A percentile compares a stretch with the other conserved stretches of the same genome.
phyloP scores from a whole-genome alignment of 2,113 vertebrate genomes.

The Spea bombifrons region DNA sequence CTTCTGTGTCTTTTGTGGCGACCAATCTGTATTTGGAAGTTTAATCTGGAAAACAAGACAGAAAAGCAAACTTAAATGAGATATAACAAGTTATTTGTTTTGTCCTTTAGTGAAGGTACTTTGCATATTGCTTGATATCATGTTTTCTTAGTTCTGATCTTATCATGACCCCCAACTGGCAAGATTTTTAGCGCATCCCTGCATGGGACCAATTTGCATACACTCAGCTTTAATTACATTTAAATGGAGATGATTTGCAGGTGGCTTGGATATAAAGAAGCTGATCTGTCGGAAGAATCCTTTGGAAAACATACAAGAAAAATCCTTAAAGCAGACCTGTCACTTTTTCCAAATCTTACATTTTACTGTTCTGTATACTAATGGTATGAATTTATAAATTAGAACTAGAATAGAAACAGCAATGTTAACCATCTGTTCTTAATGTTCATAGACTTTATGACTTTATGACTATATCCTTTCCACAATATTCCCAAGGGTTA shows the following conservation, averaged over 20 bases:
- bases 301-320: constrained; percentile 16
- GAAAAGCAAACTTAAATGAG: constrained; percentile 9
- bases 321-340: constrained; percentile 11
- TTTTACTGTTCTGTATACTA: not conserved
- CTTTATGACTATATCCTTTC: no score
- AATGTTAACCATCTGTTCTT: no score
- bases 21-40: constrained; percentile 82
- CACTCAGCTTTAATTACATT: constrained; percentile 48
- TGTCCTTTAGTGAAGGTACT: not conserved
- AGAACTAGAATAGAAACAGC: no score
- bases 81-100: not conserved
- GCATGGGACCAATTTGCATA: constrained; percentile 47
- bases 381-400: no score
- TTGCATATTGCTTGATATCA: constrained; percentile 24
- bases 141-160: constrained; percentile 28
- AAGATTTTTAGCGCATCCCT: constrained; percentile 45
- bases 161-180: constrained; percentile 22
- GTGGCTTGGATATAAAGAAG: constrained; percentile 39
- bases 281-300: constrained; percentile 24
- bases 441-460: no score
- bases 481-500: no score
- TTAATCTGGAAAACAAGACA: constrained; percentile 70
- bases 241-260: constrained; percentile 49
- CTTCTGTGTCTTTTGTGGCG: constrained; percentile 71
- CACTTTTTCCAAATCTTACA: no score